Conservation (phyloP, 2,888 invertebrate genomes). For the Tetrapedia diversipes region DNA sequence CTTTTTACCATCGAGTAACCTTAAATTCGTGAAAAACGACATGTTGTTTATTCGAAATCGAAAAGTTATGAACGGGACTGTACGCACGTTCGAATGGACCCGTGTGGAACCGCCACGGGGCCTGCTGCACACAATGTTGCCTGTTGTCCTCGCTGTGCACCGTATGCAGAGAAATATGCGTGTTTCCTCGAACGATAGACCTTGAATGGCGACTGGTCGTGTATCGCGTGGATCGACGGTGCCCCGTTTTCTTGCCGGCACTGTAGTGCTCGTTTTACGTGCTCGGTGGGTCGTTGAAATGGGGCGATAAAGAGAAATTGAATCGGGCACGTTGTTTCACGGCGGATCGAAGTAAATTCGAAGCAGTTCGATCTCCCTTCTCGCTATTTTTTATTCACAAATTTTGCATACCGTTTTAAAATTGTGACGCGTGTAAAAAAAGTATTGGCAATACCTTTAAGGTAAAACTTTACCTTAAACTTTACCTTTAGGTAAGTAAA, state of each 20-base stretch:
- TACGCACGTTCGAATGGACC: constrained; percentile 32
- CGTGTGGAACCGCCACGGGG: background rate
- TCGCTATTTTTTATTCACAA: too few relatives aligned
- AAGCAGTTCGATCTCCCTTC: too few relatives aligned
- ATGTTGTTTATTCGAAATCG: too few relatives aligned
- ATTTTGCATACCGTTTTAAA: too few relatives aligned
- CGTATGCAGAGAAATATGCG: constrained; percentile 33
- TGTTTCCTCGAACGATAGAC: constrained; percentile 35
- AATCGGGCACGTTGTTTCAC: background rate
- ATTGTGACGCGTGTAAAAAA: too few relatives aligned
- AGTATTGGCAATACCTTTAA: too few relatives aligned
- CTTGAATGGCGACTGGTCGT: constrained; percentile 61
- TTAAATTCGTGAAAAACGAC: too few relatives aligned
- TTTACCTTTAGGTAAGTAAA: too few relatives aligned
- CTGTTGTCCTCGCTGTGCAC: constrained; percentile 14
- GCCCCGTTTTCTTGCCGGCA: background rate
- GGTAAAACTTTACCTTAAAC: too few relatives aligned
- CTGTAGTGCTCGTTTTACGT: background rate
- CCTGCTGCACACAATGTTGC: constrained; percentile 5
- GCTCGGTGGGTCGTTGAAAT: background rate
- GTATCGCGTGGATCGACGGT: constrained; percentile 33
- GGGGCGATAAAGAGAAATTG: background rate
- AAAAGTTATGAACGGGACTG: too few relatives aligned
- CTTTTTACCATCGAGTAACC: too few relatives aligned
- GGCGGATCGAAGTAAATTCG: too few relatives aligned